phyloP scores from a whole-genome alignment of 2,113 vertebrate genomes.

The Chiloscyllium plagiosum region DNA sequence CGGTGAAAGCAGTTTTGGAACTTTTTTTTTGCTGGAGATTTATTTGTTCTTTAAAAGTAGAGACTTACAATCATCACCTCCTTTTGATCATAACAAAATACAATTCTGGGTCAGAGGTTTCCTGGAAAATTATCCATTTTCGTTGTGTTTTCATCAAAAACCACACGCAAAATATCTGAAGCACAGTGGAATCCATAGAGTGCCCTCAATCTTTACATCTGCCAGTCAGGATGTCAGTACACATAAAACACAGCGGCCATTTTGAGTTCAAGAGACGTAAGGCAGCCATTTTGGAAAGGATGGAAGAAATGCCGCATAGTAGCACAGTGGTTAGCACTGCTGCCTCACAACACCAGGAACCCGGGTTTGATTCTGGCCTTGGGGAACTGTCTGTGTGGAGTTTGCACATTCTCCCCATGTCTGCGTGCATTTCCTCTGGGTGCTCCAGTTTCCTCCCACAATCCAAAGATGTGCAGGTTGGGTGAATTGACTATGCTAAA shows the following conservation, averaged over 20 bases:
- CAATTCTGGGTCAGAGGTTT: neutral
- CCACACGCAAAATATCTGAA: neutral
- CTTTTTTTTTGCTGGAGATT: neutral
- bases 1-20: neutral
- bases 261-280: neutral
- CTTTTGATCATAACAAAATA: neutral
- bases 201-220: neutral
- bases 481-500: too few species aligned
- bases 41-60: neutral
- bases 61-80: neutral
- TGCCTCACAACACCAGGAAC: too few species aligned
- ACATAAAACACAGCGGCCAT: neutral
- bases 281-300: neutral
- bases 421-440: too few species aligned
- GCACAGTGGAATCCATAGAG: neutral
- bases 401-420: too few species aligned
- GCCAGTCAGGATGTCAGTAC: neutral
- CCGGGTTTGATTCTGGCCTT: too few species aligned
- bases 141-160: neutral
- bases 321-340: too few species aligned
- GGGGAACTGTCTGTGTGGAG: too few species aligned
- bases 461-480: too few species aligned
- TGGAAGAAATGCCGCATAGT: too few species aligned
- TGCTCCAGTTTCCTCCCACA: too few species aligned
- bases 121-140: neutral